Evolutionary conservation across 2,888 invertebrate species (phyloP), one percentile per base, ranked within the genome.

Genomic region (Melanostoma scalare): DNA sequence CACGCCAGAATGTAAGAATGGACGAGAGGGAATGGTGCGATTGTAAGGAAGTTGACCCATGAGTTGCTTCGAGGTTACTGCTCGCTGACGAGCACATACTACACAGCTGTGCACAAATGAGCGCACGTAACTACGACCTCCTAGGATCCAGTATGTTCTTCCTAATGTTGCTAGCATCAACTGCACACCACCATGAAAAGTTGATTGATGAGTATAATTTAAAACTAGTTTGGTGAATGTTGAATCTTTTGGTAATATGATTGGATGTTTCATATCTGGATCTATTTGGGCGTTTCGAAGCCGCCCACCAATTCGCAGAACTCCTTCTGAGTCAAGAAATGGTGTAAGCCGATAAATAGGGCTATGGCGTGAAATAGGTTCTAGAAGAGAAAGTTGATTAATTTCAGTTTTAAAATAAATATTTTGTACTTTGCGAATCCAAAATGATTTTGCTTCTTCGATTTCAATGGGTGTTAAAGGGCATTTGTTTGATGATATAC

Each of bases 301-400:
- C 63, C 85, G 58, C 6, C 80, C 81, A 40, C 85, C 84, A 55
- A 84, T 65, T 63, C 40, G 56, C 30, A 56, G 10, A 56, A 56
- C 4, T 40, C 38, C 56, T 4, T 56, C 20, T 40, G 56, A 20
- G 9, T 56, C 56, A 38, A 55, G 3, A 30, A 55, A 55, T 55
- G 55, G 55, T 2, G 38, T 55, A 38, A 55, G 38, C 2, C 55
- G 38, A 55, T 38, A 8, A 8, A 42, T 8, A 3, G 6, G 1
- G 42, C 42, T 42, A 1, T 8, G 6, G 4, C 42, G 3, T 4
- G 9, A 42, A 6, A 42, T 3, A 42, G 42, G 8, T 42, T 42
- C 42, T 8, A 42, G 1, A 42, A 8, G 42, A 42, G 42, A 42
- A 42, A 42, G 42, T 6, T 42, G 42, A 42, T 42, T 42, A 4